Base-by-base conservation (phyloP, 1,140 invertebrate species). In the Asobara japonica region DNA sequence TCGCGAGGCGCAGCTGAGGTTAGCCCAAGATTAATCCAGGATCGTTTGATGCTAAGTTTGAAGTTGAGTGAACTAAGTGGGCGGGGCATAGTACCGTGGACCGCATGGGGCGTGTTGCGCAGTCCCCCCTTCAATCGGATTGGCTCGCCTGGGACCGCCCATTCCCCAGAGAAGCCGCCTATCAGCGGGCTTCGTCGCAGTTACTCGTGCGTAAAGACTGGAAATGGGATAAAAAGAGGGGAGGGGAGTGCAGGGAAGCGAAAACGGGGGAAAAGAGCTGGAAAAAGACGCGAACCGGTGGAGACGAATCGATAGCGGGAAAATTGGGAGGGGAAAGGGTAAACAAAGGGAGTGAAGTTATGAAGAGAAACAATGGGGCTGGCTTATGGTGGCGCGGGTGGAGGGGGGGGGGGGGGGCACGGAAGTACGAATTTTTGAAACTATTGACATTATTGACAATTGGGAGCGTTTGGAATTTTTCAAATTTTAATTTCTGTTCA, bases 21-120 rank as follows among this genome's bases (percentile, higher is more conserved):
- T 62, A 38, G 69, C 36, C 38, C 60, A 38, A 16, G 45, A 72
- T 72, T 72, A 72, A 72, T 72, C 31, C 48, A 11, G 45, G 10
- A 65, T 56, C 18, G 18, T 48, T 41, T 27, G 62, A 41, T 29
- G 30, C 2, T 56, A 11, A 56, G 20, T 13, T 56, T 56, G 6
- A 56, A 56, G 6, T 56, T 56, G 22, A 56, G 6, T 56, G 51
- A 18, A 31, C 25, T 16, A 4, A 16, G 25, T n/a, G 13, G 13
- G 3, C 60, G n/a, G 29, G 60, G 60, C 25, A 29, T 30, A 33
- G 2, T n/a, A 4, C 3, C n/a, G 2, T 31, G 20, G 51, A 18
- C 41, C 22, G 6, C 27, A 31, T 62, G 60, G 29, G 60, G 27
- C 11, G 29, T n/a, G 29, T n/a, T 31, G 1, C 18, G 29, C 27